A percentile compares a stretch with the other conserved stretches of the same genome.
These are phyloP conservation scores for Pholis gunnellus DNA, from an alignment of 2,113 vertebrate genomes.

Conservation along the genomic window DNA sequence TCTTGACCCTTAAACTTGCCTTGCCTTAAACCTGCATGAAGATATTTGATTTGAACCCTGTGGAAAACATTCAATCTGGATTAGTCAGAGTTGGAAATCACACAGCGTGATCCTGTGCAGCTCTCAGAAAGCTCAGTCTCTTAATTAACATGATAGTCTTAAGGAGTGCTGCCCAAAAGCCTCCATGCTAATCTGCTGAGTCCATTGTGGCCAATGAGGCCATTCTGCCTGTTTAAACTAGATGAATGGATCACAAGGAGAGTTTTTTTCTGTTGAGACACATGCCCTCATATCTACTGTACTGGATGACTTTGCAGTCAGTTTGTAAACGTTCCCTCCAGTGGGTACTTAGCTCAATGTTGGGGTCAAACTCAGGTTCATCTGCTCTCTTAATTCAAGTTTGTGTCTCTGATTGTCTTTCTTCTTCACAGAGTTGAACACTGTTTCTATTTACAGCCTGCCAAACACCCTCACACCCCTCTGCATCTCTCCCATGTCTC, in stretches of 20 bases:
- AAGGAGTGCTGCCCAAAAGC: constrained; percentile 31
- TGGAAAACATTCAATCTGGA: constrained; percentile 55
- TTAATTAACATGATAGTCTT: constrained; percentile 58
- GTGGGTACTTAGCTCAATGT: constrained; percentile 1
- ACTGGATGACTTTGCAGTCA: constrained; percentile 36
- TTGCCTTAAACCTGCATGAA: constrained; percentile 1
- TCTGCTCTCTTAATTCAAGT: not conserved
- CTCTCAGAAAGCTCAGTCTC: constrained; percentile 38
- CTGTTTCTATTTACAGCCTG: constrained; percentile 20
- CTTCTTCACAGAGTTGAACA: not conserved
- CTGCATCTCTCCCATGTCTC: constrained; percentile 20
- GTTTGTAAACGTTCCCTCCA: constrained; percentile 15
- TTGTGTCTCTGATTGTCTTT: not conserved
- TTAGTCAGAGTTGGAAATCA: constrained; percentile 35
- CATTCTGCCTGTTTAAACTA: constrained; percentile 34
- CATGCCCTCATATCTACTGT: constrained; percentile 23
- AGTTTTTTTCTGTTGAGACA: constrained; percentile 8
- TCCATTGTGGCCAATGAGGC: constrained; percentile 18
- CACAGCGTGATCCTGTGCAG: constrained; percentile 28
- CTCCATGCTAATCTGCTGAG: constrained; percentile 47
- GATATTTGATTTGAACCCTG: constrained; percentile 9
- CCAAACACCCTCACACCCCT: constrained; percentile 6
- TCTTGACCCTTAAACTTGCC: constrained; percentile 9
- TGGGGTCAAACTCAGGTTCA: constrained; percentile 26
- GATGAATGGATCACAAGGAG: not conserved